Evolutionary conservation across 2,113 vertebrate species (phyloP).

Genomic region (Sclerurus mexicanus): DNA sequence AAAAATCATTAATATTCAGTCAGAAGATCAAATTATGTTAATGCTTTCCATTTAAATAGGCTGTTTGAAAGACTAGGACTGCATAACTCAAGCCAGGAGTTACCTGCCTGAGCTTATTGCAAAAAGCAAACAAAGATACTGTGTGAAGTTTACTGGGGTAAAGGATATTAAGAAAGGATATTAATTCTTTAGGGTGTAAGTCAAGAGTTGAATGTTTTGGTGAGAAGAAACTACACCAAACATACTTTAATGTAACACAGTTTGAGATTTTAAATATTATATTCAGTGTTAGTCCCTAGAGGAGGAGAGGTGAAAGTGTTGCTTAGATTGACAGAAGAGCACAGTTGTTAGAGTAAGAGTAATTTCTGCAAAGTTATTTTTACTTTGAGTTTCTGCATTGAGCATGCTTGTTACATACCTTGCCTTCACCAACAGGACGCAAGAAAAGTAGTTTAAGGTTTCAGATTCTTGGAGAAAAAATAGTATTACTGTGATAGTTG

Average conservation of each 20-base stretch:
- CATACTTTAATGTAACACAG: neutral
- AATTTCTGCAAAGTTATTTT: neutral
- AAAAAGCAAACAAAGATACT: neutral
- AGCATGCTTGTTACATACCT: neutral
- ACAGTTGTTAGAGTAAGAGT: neutral
- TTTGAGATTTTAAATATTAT: neutral
- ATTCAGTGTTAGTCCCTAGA: neutral
- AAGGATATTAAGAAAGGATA: neutral
- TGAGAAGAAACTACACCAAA: neutral
- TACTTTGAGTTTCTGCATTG: neutral
- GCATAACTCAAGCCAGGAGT: neutral
- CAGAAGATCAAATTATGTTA: neutral
- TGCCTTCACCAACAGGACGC: neutral
- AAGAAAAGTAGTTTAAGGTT: neutral
- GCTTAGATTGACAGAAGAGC: neutral
- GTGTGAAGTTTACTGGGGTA: neutral
- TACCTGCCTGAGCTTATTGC: neutral
- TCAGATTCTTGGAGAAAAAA: neutral
- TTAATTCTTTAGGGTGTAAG: neutral
- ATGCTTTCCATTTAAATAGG: neutral
- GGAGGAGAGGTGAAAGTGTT: neutral
- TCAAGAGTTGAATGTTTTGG: neutral
- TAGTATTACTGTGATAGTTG: neutral
- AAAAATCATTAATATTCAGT: neutral
- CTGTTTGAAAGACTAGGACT: neutral